These are phyloP conservation scores for Bombus turneri DNA, from an alignment of 1,140 invertebrate genomes.

Conservation along the genomic window DNA sequence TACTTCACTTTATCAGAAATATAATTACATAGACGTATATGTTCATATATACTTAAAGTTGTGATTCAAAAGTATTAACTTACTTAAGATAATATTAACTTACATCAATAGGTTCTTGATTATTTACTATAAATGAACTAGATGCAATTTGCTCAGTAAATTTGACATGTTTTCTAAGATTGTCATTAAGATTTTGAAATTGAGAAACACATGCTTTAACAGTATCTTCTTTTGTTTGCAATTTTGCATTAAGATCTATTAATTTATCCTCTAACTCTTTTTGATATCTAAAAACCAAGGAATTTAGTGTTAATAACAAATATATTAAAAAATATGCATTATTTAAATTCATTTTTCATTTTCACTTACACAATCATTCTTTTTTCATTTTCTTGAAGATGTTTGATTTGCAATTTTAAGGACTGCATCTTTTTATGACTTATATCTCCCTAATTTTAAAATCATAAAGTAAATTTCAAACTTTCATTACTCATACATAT, in stretches of 20 bases:
- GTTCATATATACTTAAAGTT: background rate
- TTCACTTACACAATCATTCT: conserved; percentile 65
- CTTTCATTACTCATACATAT: conserved; percentile 15
- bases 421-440: conserved; percentile 54
- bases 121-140: conserved; percentile 28
- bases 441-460: conserved; percentile 53
- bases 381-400: conserved; percentile 65
- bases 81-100: conserved; percentile 53
- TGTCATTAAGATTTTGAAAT: conserved; percentile 66
- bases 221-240: conserved; percentile 63
- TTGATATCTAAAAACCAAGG: conserved; percentile 63
- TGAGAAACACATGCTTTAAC: conserved; percentile 61
- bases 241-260: conserved; percentile 57
- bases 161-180: conserved; percentile 60
- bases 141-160: conserved; percentile 53
- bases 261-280: conserved; percentile 67
- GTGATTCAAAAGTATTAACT: background rate
- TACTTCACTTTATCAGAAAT: conserved; percentile 11
- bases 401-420: conserved; percentile 65
- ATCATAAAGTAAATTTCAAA: conserved; percentile 32
- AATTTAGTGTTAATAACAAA: conserved; percentile 1
- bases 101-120: conserved; percentile 64
- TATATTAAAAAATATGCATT: background rate
- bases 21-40: conserved; percentile 7
- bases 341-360: conserved; percentile 11